A percentile compares a stretch with the other conserved stretches of the same genome.
Conservation (phyloP, 2,888 invertebrate genomes). For the Meiosimyza decipiens region DNA sequence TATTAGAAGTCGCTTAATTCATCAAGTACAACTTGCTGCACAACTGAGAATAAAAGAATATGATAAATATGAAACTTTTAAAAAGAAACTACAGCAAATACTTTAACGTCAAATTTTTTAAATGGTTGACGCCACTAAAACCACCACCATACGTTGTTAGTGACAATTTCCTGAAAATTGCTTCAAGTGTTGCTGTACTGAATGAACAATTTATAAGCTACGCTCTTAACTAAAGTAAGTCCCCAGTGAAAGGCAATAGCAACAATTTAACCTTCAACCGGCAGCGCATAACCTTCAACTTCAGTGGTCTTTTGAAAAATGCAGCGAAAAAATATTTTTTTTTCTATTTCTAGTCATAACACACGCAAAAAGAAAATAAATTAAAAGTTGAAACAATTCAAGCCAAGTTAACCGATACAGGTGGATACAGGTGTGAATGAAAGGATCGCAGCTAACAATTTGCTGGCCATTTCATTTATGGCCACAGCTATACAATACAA, state of each 20-base stretch:
- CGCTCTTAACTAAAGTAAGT: background rate
- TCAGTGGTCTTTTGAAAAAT: background rate
- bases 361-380: too few relatives aligned
- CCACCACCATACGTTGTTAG: too few relatives aligned
- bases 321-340: background rate
- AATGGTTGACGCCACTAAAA: too few relatives aligned
- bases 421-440: background rate
- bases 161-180: conserved; percentile 5
- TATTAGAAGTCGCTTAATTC: background rate
- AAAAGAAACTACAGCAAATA: background rate
- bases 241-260: background rate
- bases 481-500: background rate
- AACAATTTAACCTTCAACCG: background rate
- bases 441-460: background rate
- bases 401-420: background rate
- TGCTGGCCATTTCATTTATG: background rate
- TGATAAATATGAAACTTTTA: background rate
- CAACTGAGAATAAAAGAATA: background rate
- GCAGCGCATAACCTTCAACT: background rate
- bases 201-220: background rate
- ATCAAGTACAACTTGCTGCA: background rate
- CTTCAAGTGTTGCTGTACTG: conserved; percentile 7
- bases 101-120: background rate
- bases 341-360: too few relatives aligned
- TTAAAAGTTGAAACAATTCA: background rate